phyloP scores from a whole-genome alignment of 2,888 invertebrate species.

The Perizoma flavofasciatum region DNA sequence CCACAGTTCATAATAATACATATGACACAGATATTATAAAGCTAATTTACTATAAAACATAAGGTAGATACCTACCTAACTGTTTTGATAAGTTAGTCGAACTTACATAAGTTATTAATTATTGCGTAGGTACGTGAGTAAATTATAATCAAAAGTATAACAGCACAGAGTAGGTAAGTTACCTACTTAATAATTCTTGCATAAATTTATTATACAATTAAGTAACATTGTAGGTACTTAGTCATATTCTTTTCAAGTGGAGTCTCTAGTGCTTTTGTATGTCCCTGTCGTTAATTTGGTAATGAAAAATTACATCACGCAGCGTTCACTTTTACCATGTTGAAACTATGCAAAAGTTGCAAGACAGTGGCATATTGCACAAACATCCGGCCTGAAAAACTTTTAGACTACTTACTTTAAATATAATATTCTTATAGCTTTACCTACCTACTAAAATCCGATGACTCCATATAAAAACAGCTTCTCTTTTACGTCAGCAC shows the following conservation, averaged over 20 bases:
- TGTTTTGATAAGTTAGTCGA: too few species aligned
- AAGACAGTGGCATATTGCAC: constrained; percentile 56
- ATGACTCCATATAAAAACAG: constrained; percentile 36
- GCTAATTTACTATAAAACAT: neutral
- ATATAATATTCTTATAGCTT: too few species aligned
- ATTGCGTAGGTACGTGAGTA: too few species aligned
- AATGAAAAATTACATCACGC: constrained; percentile 73
- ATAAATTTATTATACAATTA: too few species aligned
- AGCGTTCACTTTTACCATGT: constrained; percentile 77
- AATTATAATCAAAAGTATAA: neutral
- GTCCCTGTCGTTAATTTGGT: constrained; percentile 58
- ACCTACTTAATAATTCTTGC: neutral
- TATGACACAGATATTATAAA: too few species aligned
- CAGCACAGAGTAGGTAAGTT: neutral
- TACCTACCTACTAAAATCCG: constrained; percentile 41
- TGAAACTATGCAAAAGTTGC: constrained; percentile 74
- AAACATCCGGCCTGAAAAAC: constrained; percentile 72
- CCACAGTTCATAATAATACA: neutral
- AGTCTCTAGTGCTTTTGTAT: constrained; percentile 53
- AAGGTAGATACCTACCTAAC: too few species aligned
- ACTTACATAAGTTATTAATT: too few species aligned
- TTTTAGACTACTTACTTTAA: too few species aligned
- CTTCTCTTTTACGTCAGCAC: constrained; percentile 26
- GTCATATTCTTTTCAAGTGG: constrained; percentile 44
- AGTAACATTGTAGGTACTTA: too few species aligned